Percentiles rank a stretch among this genome's conserved stretches.
Evolutionary conservation across 2,113 vertebrate genomes (phyloP).

Genomic region (Coracopsis vasa): DNA sequence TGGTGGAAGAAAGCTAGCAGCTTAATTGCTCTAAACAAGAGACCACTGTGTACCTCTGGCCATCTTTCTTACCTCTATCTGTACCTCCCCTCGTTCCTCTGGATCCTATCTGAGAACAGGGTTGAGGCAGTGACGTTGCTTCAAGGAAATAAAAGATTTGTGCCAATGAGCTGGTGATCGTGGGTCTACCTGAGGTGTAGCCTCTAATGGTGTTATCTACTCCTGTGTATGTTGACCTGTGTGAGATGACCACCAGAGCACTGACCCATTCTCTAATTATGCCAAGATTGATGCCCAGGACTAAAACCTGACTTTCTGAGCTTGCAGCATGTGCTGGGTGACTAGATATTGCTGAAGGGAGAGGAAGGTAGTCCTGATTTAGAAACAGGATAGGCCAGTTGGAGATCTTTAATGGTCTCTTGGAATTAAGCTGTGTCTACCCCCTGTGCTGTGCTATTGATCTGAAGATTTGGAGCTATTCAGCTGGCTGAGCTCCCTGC

Average conservation of each 20-base stretch:
- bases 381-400: neutral
- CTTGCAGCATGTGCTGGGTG: neutral
- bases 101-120: too few relatives aligned
- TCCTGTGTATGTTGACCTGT: accelerated
- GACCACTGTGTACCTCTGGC: neutral
- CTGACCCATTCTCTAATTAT: neutral
- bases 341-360: neutral
- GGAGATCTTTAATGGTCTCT: accelerated
- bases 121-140: neutral
- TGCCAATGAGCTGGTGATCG: neutral
- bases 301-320: neutral
- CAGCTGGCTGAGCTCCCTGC: neutral
- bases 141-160: neutral
- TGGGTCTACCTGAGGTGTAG: neutral
- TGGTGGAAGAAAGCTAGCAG: neutral
- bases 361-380: neutral
- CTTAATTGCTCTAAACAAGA: neutral
- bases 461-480: neutral
- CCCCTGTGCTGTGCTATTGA: accelerated
- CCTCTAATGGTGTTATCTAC: neutral
- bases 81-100: neutral
- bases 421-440: neutral
- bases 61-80: neutral
- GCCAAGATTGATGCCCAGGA: neutral
- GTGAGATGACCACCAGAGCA: neutral